phyloP scores from a whole-genome alignment of 2,797 vertebrate genomes.

The Brachyalestes nurse region DNA sequence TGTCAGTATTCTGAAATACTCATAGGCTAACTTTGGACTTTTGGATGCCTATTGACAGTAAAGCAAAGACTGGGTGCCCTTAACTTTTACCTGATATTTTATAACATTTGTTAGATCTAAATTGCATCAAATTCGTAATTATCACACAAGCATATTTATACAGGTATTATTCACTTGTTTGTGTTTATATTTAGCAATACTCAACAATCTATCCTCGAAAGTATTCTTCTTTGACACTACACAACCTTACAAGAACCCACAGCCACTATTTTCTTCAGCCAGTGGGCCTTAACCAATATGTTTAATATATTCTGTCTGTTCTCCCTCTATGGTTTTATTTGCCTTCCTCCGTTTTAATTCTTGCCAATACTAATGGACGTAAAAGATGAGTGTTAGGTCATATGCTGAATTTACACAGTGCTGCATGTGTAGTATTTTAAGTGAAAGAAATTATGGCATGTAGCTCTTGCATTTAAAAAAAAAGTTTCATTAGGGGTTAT shows the following conservation, averaged over 20 bases:
- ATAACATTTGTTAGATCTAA: neutral
- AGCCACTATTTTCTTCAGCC: conserved; percentile 13
- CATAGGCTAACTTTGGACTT: conserved; percentile 14
- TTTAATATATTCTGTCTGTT: neutral
- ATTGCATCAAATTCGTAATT: neutral
- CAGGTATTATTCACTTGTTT: neutral
- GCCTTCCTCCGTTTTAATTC: conserved; percentile 15
- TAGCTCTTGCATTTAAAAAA: neutral
- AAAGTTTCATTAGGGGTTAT: conserved; percentile 8
- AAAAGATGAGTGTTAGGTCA: conserved; percentile 27
- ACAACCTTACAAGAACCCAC: neutral
- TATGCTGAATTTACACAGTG: conserved; percentile 22
- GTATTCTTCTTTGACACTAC: neutral
- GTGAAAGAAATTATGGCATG: conserved; percentile 8
- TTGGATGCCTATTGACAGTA: neutral
- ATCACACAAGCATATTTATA: neutral
- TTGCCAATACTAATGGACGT: conserved; percentile 22
- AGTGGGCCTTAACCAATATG: conserved; percentile 10
- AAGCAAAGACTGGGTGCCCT: conserved; percentile 6
- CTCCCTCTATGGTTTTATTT: conserved; percentile 3
- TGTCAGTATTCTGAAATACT: conserved; percentile 32
- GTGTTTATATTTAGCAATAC: conserved; percentile 1
- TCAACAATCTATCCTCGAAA: neutral
- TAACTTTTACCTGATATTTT: neutral
- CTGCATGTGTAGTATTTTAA: conserved; percentile 34